Base-by-base conservation (phyloP, 2,797 vertebrate species). In the Sus cebifrons region DNA sequence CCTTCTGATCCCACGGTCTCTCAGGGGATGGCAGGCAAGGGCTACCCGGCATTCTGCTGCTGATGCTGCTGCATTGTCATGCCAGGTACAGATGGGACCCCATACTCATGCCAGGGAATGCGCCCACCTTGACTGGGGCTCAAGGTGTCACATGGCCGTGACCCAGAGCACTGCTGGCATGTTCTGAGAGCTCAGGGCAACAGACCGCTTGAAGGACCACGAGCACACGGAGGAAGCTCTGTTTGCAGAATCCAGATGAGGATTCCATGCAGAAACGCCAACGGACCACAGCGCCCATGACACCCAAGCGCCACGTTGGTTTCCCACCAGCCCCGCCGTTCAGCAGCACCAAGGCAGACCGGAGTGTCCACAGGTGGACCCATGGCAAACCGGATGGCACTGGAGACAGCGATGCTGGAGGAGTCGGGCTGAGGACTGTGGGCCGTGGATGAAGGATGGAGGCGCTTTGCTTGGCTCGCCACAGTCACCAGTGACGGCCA, bases 401-500 rank as follows among this genome's bases (percentile, higher is more conserved):
- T 8, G 27, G 15, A 10, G 40, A 27, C 29, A 64, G 29, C 6
- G n/a, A 25, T 17, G 86, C 40, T 5, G 5, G 3, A 58, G 27
- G 29, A 52, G 2, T 32, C 21, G 10, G 27, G 40, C 8, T 52
- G 14, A 3, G 71, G 52, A 11, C 6, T 8, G 9, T 14, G 21
- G 1, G 36, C 10, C 49, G 70, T n/a, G 18, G 18, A 23, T 7
- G 49, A 29, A 11, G 40, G n/a, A 2, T 21, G n/a, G 2, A 5
- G 25, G 2, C 13, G 14, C 32, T 62, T 29, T 4, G 5, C 25
- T n/a, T 0, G 12, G 32, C 52, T 97, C 52, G 79, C 94, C 92
- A 93, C 89, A 75, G 85, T 95, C 96, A 96, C 74, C 25, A 40
- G 95, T 8, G 11, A 83, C 27, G 81, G 96, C 86, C 74, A 86